These are phyloP conservation scores for Saiga tatarica DNA, from an alignment of 2,113 vertebrate genomes.

Conservation along the genomic window DNA sequence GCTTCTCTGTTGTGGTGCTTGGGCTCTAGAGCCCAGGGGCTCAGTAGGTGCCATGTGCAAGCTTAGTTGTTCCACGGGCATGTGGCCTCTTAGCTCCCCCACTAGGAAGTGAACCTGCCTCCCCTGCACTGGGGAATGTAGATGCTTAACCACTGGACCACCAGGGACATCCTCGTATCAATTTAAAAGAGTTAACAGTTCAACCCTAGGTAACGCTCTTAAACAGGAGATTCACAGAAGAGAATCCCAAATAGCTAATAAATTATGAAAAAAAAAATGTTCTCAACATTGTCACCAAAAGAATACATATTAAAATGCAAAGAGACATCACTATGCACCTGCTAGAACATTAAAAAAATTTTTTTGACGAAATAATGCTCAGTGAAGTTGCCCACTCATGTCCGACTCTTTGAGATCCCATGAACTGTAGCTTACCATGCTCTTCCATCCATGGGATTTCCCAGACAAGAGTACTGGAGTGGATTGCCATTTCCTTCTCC, in stretches of 20 bases:
- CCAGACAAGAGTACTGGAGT: not conserved
- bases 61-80: not conserved
- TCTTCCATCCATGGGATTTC: not conserved
- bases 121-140: not conserved
- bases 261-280: not conserved
- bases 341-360: not conserved
- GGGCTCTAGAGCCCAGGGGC: not conserved
- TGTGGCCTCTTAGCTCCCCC: not conserved
- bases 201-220: not conserved
- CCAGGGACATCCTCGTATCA: fast-evolving
- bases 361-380: not conserved
- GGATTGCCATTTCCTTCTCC: not conserved
- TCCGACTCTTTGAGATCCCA: not conserved
- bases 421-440: not conserved
- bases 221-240: not conserved
- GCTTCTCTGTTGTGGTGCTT: not conserved
- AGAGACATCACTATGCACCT: not conserved
- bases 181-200: not conserved
- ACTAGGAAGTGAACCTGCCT: not conserved
- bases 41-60: not conserved
- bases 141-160: not conserved
- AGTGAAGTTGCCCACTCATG: not conserved
- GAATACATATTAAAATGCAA: not conserved
- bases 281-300: not conserved
- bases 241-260: not conserved